Evolutionary conservation across 2,888 invertebrate genomes (phyloP).

Genomic region (Hirtodrosophila duncani): DNA sequence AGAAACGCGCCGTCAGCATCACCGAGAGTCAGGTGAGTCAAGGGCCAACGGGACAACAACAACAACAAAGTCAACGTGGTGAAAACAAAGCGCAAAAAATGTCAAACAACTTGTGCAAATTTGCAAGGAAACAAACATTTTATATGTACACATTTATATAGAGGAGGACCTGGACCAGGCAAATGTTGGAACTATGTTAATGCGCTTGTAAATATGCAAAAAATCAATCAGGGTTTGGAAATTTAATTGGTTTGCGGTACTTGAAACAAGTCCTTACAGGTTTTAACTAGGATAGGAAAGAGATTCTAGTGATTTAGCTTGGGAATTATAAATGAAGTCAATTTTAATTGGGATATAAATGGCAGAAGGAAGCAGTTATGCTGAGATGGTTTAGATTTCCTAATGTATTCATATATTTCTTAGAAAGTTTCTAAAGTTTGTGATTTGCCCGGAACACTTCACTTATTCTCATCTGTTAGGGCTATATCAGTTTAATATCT

Average conservation of each 20-base stretch:
- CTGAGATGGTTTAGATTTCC: too few species aligned
- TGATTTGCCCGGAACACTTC: too few species aligned
- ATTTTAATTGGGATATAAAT: too few species aligned
- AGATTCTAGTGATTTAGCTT: too few species aligned
- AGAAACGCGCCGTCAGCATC: slow-evolving; percentile 78
- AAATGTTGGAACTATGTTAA: slow-evolving; percentile 8
- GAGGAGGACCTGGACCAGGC: too few species aligned
- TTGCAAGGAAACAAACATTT: background rate
- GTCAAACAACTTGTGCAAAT: slow-evolving; percentile 5
- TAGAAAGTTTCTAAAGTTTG: too few species aligned
- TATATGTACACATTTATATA: too few species aligned
- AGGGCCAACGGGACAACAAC: slow-evolving; percentile 17
- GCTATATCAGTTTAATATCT: too few species aligned
- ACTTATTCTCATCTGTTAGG: too few species aligned
- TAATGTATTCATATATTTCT: too few species aligned
- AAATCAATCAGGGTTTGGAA: background rate
- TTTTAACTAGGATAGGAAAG: slow-evolving; percentile 3
- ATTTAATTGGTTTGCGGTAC: slow-evolving; percentile 20
- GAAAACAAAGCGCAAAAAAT: background rate
- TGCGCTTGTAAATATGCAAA: slow-evolving; percentile 18
- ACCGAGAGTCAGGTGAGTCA: slow-evolving; percentile 78
- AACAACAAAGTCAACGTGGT: background rate
- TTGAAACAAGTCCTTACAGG: background rate
- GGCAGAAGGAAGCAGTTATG: too few species aligned
- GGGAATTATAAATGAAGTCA: too few species aligned